Evolutionary conservation across 2,797 vertebrate species (phyloP), one percentile per base, ranked within the genome.

Genomic region (Kryptolebias ocellatus): DNA sequence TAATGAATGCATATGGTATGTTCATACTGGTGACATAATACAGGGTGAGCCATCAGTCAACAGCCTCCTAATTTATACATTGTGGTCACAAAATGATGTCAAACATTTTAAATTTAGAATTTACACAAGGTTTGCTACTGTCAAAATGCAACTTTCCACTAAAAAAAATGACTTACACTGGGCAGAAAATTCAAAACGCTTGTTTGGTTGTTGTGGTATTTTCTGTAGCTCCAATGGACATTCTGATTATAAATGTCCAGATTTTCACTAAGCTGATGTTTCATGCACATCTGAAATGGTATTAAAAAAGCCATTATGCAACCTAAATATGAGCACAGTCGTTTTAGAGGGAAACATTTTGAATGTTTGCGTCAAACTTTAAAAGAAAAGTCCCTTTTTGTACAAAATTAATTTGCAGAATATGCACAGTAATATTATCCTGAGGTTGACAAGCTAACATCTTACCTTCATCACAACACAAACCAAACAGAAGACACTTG

Each of bases 1-100:
- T 49, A 78, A 68, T 62, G 28, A 79, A 80, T 66, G 55, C 37
- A 66, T 64, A 37, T 29, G 34, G 57, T 60, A 70, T 78, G 64
- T 71, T 59, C 61, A 37, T 5, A n/a, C 17, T 42, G 60, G 65
- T 70, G 67, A 81, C 71, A 74, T 46, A 74, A 53, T 16, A 50
- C 18, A 39, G 61, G 28, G 8, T 68, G 83, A 72, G 74, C 27
- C 55, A n/a, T 4, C 61, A 54, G 71, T 74, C 63, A 58, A 74
- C 34, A 47, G 62, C 45, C 54, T 51, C 51, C 24, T 59, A 50
- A 66, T 47, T 45, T 42, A 24, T 17, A 73, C 45, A 27, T 49
- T 10, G 34, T 50, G 50, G 50, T 18, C 53, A 64, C 45, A 39
- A 12, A 14, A 55, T 51, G 2, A 50, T 56, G 24, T 50, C 55